A percentile compares a stretch with the other conserved stretches of the same genome.
Evolutionary conservation across 2,113 vertebrate genomes (phyloP).

Genomic region (Gallinago paraguaiae): DNA sequence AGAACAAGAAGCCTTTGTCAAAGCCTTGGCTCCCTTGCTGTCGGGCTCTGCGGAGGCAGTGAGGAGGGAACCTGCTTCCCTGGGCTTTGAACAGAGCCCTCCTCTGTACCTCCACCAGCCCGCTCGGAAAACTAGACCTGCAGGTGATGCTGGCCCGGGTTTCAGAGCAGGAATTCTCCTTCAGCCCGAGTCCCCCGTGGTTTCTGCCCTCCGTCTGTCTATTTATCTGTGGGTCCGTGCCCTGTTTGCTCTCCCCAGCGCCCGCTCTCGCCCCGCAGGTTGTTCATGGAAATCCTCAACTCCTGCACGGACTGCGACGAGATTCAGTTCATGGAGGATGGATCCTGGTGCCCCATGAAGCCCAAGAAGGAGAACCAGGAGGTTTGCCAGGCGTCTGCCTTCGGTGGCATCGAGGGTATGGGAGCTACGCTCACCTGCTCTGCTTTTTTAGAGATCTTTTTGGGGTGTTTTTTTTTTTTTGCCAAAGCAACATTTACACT

Average conservation of each 20-base stretch:
- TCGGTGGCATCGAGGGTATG: conserved; percentile 70
- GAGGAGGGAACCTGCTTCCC: not conserved
- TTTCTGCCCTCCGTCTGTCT: accelerated
- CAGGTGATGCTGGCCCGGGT: not conserved
- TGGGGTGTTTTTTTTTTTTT: not conserved
- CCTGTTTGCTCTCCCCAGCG: not conserved
- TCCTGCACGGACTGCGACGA: conserved; percentile 79
- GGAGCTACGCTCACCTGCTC: not conserved
- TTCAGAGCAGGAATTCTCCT: not conserved
- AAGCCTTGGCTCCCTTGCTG: not conserved
- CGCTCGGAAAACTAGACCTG: accelerated
- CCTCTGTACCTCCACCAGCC: accelerated
- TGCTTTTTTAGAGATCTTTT: too few species aligned
- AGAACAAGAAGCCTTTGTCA: not conserved
- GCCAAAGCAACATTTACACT: not conserved
- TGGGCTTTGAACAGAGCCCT: not conserved
- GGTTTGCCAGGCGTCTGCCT: conserved; percentile 66
- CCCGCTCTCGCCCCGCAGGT: not conserved
- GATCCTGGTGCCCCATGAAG: conserved; percentile 82
- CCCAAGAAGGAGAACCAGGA: conserved; percentile 79
- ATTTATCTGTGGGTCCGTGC: accelerated
- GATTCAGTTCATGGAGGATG: conserved; percentile 82
- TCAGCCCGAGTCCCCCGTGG: not conserved
- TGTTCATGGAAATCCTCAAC: conserved; percentile 82
- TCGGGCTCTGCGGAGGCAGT: not conserved